Base-by-base conservation (phyloP, 2,113 vertebrate species). In the Mormyrus iriodes region DNA sequence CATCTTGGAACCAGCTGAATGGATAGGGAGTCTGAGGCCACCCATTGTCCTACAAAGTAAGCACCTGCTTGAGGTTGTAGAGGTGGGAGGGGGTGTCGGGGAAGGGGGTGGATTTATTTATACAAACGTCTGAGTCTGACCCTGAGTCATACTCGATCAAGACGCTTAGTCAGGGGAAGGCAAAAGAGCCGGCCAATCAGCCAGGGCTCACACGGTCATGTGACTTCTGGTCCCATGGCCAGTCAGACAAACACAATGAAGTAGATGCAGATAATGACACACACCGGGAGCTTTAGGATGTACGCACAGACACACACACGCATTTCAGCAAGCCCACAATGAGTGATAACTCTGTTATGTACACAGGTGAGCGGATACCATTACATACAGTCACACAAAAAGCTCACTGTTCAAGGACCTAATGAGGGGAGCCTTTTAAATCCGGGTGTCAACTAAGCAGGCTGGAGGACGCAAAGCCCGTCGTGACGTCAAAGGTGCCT, bases 1-100 rank as follows among this genome's bases (percentile, higher is more conserved):
- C 85, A 86, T 86, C 85, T 86, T 86, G 85, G 85, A 35, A 53
- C 85, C 85, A 86, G 51, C 85, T 86, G 85, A 86, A 21, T 15
- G 48, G 51, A 85, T 10, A 27, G 46, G 48, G 83, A 85, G 44
- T 86, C 49, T 39, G 52, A 35, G 49, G 51, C 31, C 51, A 17
- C 27, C 85, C 51, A 55, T 55, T 55, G 51, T 86, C 52, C 19
- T 51, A 8, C 82, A 85, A 9, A 39, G 15, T 15, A 27, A 17
- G 49, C 49, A 51, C 85, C 48, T 51, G 85, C 73, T 79, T 79
- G 5, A 35, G 9, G 35, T 1, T 17, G 35, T 19, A 8, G 76
- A 39, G 27, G 27, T 86, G 49, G 85, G 49, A n/a, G 86, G 9
- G 21, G 85, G 51, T 52, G 53, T 39, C 12, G n/a, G 86, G 53